phyloP scores from a whole-genome alignment of 1,140 invertebrate genomes.

The Drosophila nasuta region DNA sequence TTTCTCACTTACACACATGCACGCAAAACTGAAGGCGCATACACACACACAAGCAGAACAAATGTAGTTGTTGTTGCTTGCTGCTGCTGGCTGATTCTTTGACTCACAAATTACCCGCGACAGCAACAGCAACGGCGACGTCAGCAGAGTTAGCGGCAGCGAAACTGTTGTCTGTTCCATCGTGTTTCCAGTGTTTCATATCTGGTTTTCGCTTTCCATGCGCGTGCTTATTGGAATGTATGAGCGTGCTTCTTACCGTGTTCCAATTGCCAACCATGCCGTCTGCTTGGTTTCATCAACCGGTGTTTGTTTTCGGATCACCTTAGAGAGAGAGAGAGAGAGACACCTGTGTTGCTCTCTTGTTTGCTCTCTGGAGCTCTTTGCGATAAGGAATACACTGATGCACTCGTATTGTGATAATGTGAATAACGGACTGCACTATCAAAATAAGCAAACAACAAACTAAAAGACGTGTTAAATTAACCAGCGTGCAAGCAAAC shows the following conservation, averaged over 20 bases:
- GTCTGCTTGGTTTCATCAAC: constrained; percentile 30
- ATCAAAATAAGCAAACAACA: constrained; percentile 65
- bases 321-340: constrained; percentile 23
- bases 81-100: constrained; percentile 66
- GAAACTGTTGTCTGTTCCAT: constrained; percentile 75
- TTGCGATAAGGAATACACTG: constrained; percentile 37
- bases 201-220: constrained; percentile 78
- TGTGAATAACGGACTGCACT: constrained; percentile 54
- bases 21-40: constrained; percentile 1
- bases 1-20: constrained; percentile 35
- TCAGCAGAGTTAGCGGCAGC: constrained; percentile 48
- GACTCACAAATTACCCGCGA: constrained; percentile 78
- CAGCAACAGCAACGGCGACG: constrained; percentile 54
- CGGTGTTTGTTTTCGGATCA: constrained; percentile 75
- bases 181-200: constrained; percentile 60
- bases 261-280: constrained; percentile 40
- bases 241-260: constrained; percentile 17
- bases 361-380: not conserved
- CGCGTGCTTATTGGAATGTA: constrained; percentile 48
- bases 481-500: constrained; percentile 60
- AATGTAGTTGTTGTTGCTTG: constrained; percentile 39
- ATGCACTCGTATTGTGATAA: constrained; percentile 51
- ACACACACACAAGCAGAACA: constrained; percentile 21
- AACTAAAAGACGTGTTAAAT: constrained; percentile 65
- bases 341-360: constrained; percentile 32